Percentiles rank a stretch among this genome's conserved stretches.
phyloP scores from a whole-genome alignment of 2,888 invertebrate species.

The Drosophila borealis region DNA sequence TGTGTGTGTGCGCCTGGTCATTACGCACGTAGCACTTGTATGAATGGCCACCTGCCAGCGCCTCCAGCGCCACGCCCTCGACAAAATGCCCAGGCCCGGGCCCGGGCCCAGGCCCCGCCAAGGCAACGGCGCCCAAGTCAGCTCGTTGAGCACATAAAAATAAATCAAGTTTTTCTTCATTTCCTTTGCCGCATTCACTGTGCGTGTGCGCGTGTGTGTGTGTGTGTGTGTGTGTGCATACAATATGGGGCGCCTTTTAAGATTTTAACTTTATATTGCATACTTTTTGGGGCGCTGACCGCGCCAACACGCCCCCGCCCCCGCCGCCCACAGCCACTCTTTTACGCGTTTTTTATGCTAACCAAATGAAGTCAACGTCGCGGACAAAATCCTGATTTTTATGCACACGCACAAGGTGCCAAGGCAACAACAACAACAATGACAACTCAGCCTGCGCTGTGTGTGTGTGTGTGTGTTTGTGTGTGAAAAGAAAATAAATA shows the following conservation, averaged over 20 bases:
- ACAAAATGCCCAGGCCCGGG: slow-evolving; percentile 1
- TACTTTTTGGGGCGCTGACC: slow-evolving; percentile 57
- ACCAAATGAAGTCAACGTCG: slow-evolving; percentile 70
- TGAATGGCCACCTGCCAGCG: slow-evolving; percentile 60
- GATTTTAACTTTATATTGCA: slow-evolving; percentile 73
- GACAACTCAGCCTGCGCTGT: not conserved
- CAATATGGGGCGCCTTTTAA: slow-evolving; percentile 62
- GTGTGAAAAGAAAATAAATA: not conserved
- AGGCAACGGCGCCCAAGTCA: slow-evolving; percentile 35
- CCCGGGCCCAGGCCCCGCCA: slow-evolving; percentile 4
- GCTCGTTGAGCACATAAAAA: slow-evolving; percentile 75
- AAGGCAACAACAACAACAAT: slow-evolving; percentile 28
- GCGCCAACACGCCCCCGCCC: not conserved
- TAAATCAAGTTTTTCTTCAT: slow-evolving; percentile 79
- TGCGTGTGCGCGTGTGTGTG: slow-evolving; percentile 21
- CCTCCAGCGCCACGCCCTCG: too few relatives aligned
- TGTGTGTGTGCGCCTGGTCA: slow-evolving; percentile 66
- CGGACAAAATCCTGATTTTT: slow-evolving; percentile 51
- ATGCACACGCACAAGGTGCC: slow-evolving; percentile 59
- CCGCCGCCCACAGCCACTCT: slow-evolving; percentile 3
- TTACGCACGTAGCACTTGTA: slow-evolving; percentile 77
- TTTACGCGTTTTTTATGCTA: slow-evolving; percentile 75
- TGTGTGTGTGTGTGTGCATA: slow-evolving; percentile 42
- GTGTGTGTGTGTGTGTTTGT: slow-evolving; percentile 1
- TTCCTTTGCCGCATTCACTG: slow-evolving; percentile 62